phyloP scores from a whole-genome alignment of 2,113 vertebrate species.

The Varanus salvator region DNA sequence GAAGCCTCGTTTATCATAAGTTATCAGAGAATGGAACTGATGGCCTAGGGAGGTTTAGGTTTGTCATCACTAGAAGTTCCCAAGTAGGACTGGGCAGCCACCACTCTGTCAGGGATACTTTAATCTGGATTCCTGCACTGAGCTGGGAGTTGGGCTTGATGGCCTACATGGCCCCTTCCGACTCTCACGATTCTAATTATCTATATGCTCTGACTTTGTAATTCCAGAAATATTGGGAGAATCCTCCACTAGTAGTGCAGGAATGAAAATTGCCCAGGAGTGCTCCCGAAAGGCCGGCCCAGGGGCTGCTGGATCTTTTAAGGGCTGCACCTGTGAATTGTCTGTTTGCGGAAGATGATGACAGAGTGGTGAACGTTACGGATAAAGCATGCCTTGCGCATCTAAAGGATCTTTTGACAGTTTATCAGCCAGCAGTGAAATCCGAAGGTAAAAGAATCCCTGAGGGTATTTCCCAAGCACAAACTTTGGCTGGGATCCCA shows the following conservation, averaged over 20 bases:
- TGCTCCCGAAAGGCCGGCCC: slow-evolving; percentile 59
- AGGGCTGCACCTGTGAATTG: slow-evolving; percentile 48
- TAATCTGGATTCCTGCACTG: too few species aligned
- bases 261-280: slow-evolving; percentile 60
- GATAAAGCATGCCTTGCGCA: slow-evolving; percentile 44
- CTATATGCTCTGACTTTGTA: slow-evolving; percentile 57
- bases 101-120: too few species aligned
- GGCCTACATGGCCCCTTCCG: too few species aligned
- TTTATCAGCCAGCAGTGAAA: slow-evolving; percentile 56
- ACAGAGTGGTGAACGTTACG: slow-evolving; percentile 49
- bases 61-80: too few species aligned
- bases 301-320: slow-evolving; percentile 53
- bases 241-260: slow-evolving; percentile 47
- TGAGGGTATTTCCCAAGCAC: background rate
- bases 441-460: slow-evolving; percentile 61
- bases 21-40: too few species aligned
- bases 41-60: too few species aligned
- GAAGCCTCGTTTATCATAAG: too few species aligned
- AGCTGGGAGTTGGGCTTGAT: too few species aligned
- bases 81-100: too few species aligned
- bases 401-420: slow-evolving; percentile 59
- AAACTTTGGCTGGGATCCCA: background rate
- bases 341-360: slow-evolving; percentile 44
- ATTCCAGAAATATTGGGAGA: slow-evolving; percentile 65
- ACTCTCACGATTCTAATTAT: background rate